These are phyloP conservation scores for Phanerotoma sp. DNA, from an alignment of 2,888 invertebrate species.

Conservation along the genomic window DNA sequence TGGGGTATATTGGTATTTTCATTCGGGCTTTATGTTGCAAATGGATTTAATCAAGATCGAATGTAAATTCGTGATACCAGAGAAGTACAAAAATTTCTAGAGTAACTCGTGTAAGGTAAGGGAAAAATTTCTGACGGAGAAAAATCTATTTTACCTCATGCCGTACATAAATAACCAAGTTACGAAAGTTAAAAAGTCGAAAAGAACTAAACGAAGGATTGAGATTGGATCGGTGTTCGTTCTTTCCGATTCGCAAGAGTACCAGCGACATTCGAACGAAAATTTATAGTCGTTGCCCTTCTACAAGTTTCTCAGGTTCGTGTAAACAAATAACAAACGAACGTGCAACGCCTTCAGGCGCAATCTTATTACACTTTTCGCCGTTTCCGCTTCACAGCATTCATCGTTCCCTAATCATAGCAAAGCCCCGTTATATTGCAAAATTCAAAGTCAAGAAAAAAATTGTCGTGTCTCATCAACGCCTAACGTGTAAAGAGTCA, in stretches of 20 bases:
- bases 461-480: conserved; percentile 5
- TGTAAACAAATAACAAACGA: conserved; percentile 28
- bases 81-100: neutral
- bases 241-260: conserved; percentile 2
- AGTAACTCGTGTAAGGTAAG: conserved; percentile 6
- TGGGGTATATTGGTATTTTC: too few species aligned
- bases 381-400: neutral
- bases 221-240: conserved; percentile 6
- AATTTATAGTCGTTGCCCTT: conserved; percentile 41
- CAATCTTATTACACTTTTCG: conserved; percentile 26
- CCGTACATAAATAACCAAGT: conserved; percentile 55
- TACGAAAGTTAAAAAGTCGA: conserved; percentile 50
- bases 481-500: neutral
- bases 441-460: neutral
- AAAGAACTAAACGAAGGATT: conserved; percentile 35
- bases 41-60: too few species aligned
- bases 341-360: conserved; percentile 15
- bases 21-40: too few species aligned
- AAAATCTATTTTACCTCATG: conserved; percentile 52
- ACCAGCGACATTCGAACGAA: conserved; percentile 34
- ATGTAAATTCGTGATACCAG: too few species aligned
- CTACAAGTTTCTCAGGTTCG: conserved; percentile 24
- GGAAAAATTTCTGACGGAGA: conserved; percentile 24
- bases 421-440: too few species aligned
- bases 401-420: neutral